Evolutionary conservation across 2,113 vertebrate genomes (phyloP).

Genomic region (Rhagologus leucostigma): DNA sequence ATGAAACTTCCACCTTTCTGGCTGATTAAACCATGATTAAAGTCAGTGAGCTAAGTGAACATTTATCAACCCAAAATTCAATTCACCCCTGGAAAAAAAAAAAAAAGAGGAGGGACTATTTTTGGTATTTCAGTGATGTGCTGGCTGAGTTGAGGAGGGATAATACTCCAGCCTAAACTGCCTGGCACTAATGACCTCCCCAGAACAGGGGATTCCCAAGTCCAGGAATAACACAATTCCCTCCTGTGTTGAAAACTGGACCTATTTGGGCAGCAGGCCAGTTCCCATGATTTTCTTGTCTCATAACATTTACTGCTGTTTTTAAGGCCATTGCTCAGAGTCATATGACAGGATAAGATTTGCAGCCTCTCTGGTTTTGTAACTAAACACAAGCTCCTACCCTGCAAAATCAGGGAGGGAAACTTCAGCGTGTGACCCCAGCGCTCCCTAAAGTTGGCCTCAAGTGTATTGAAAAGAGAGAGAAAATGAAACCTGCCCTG

Average conservation of each 20-base stretch:
- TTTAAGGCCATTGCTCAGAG: background rate
- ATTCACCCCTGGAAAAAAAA: background rate
- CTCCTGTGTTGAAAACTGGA: background rate
- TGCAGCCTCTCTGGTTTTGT: background rate
- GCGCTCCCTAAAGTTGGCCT: background rate
- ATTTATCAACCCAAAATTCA: background rate
- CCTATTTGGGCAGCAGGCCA: background rate
- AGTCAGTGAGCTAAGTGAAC: background rate
- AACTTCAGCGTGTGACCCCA: background rate
- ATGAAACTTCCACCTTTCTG: background rate
- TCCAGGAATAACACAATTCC: background rate
- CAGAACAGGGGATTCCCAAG: background rate
- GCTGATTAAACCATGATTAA: background rate
- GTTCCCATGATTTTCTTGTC: background rate
- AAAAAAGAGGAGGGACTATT: background rate
- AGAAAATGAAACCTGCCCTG: background rate
- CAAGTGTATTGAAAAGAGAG: background rate
- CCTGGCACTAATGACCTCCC: background rate
- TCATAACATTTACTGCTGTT: background rate
- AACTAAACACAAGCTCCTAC: background rate
- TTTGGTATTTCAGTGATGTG: background rate
- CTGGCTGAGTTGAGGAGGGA: background rate
- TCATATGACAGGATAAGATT: background rate
- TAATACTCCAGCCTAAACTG: background rate
- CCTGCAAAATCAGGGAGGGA: background rate